These are phyloP conservation scores for Nannoperca australis DNA, from an alignment of 2,797 vertebrate species.

Conservation along the genomic window DNA sequence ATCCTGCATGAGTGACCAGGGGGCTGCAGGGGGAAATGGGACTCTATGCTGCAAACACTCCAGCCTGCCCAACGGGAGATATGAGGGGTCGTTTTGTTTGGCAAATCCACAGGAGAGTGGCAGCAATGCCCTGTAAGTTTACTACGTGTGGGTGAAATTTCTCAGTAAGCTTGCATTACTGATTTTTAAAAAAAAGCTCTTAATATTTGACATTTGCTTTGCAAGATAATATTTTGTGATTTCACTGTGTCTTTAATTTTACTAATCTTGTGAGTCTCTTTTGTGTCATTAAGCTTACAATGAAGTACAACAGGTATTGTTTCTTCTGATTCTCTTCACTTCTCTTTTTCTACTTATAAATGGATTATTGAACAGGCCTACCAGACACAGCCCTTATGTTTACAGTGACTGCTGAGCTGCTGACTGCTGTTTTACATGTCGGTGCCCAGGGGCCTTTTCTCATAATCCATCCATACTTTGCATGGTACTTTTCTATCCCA, in stretches of 20 bases:
- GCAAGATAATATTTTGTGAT: neutral
- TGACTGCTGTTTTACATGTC: neutral
- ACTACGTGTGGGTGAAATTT: neutral
- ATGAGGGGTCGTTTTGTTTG: constrained; percentile 49
- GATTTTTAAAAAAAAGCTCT: neutral
- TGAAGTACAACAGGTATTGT: constrained; percentile 73
- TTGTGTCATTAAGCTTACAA: constrained; percentile 75
- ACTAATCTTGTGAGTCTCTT: constrained; percentile 21
- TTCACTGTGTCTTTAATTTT: neutral
- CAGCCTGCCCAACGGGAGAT: constrained; percentile 62
- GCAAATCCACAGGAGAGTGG: constrained; percentile 74
- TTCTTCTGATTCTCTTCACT: constrained; percentile 29
- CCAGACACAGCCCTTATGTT: neutral
- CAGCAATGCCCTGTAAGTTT: constrained; percentile 71
- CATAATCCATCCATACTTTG: constrained; percentile 21
- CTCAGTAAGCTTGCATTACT: neutral
- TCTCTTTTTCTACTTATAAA: constrained; percentile 14
- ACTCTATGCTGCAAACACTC: constrained; percentile 58
- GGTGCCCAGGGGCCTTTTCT: neutral
- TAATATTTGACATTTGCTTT: neutral
- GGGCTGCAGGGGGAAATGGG: constrained; percentile 48
- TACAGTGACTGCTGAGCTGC: neutral
- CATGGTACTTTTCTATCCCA: constrained; percentile 13
- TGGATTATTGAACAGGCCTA: constrained; percentile 10
- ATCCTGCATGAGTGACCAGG: constrained; percentile 78